Percentiles rank a stretch among this genome's conserved stretches.
phyloP scores from a whole-genome alignment of 64 coral and sea anemone genomes.

The Dendronephthya gigantea region DNA sequence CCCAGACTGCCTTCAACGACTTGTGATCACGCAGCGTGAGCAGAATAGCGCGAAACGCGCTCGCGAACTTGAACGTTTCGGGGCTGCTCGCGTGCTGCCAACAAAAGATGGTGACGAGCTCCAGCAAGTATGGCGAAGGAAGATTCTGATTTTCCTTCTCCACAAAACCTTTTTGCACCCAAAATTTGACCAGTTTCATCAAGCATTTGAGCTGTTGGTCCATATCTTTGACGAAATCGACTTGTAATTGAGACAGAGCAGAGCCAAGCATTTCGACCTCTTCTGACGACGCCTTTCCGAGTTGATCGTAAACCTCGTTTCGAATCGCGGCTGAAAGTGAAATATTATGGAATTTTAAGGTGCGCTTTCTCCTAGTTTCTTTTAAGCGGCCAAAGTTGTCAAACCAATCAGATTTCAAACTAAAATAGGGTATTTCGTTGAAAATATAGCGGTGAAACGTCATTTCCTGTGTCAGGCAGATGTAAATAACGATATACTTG shows the following conservation, averaged over 20 bases:
- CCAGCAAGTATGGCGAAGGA: not conserved
- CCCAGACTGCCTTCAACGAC: not conserved
- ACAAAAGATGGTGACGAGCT: not conserved
- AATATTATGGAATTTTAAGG: too few species aligned
- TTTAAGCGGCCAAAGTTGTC: too few species aligned
- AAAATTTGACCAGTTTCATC: not conserved
- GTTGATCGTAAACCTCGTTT: not conserved
- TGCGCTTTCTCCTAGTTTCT: too few species aligned
- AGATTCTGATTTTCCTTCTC: not conserved
- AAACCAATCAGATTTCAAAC: too few species aligned
- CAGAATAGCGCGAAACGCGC: not conserved
- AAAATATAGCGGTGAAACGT: too few species aligned
- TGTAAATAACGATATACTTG: too few species aligned
- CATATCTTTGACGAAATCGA: not conserved
- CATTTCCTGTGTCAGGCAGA: too few species aligned
- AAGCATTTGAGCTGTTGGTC: constrained; percentile 4
- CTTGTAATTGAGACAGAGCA: not conserved
- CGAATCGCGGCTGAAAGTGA: not conserved
- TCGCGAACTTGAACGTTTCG: not conserved
- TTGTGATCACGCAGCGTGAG: not conserved
- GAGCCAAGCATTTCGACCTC: not conserved
- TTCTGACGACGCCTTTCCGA: not conserved
- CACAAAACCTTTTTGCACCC: not conserved
- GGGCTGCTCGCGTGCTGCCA: constrained; percentile 2
- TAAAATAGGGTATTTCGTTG: too few species aligned